Base-by-base conservation (phyloP, 2,888 invertebrate species). In the Pantelozetes paolii region DNA sequence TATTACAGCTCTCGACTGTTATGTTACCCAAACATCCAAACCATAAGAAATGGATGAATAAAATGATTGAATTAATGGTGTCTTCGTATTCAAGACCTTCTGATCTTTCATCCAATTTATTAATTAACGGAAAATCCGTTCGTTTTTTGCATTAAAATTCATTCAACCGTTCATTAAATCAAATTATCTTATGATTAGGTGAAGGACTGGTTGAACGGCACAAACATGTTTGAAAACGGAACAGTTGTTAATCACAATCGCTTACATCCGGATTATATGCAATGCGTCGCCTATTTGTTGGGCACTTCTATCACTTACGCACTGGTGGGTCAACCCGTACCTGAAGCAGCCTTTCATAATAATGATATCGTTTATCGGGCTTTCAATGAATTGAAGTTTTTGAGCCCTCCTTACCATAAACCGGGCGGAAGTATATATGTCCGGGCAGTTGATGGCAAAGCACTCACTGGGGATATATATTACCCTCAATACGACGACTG, bases 11-110 rank as follows among this genome's bases (percentile, higher is more conserved):
- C 28, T 59, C 59, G 18, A 59, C 59, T 8, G 59, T 15, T 6
- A 59, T 59, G 59, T 28, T 59, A 30, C 59, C 59, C 26, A 59
- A 59, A 59, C 59, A 59, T 15, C 59, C 28, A 2, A 59, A 59
- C 23, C 59, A 59, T 59, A 18, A 59, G 1, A 59, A 59, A 11
- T 59, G 59, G 59, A 20, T 59, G 20, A 26, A 59, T 59, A 59
- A 59, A 59, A 59, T 59, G 59, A 8, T 59, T 28, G 59, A 59
- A 59, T 30, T 59, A 20, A 59, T 59, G 18, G 23, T 59, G 18
- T 59, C 59, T 59, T 26, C 59, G 1, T 59, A 59, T 28, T 59
- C 59, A 20, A 59, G 28, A 59, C 59, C 59, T 20, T 59, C 59
- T 5, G 59, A 59, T 59, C 30, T 28, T 5, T 26, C 23, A 11